Conservation (phyloP, 2,888 invertebrate genomes). For the Drosophila neonasuta region DNA sequence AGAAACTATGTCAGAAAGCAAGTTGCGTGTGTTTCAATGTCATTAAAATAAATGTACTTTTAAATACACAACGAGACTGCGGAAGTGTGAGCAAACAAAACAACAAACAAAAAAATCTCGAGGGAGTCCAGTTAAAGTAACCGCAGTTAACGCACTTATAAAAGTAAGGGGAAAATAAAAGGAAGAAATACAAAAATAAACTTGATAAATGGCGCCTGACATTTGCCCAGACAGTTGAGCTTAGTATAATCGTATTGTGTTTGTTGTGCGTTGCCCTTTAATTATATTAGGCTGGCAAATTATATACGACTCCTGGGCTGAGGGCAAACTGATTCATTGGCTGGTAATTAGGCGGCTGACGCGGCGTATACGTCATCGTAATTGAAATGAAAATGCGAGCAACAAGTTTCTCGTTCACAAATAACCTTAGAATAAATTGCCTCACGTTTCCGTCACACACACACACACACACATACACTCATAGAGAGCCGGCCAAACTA, state of each 20-base stretch:
- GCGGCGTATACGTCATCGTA: slow-evolving; percentile 70
- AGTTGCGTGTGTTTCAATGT: slow-evolving; percentile 60
- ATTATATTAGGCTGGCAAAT: slow-evolving; percentile 51
- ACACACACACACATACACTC: slow-evolving; percentile 28
- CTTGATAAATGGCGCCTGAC: slow-evolving; percentile 61
- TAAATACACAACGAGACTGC: slow-evolving; percentile 31
- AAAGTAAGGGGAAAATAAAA: background rate
- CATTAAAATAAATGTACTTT: slow-evolving; percentile 64
- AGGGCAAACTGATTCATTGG: slow-evolving; percentile 59
- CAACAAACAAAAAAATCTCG: too few species aligned
- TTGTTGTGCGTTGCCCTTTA: slow-evolving; percentile 26
- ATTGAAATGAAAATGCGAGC: slow-evolving; percentile 73
- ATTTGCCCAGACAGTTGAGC: slow-evolving; percentile 44
- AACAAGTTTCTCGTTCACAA: slow-evolving; percentile 65
- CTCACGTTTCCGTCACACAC: slow-evolving; percentile 70
- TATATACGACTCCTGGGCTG: slow-evolving; percentile 19
- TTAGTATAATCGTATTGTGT: slow-evolving; percentile 26
- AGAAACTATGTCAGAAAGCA: slow-evolving; percentile 42
- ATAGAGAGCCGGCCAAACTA: slow-evolving; percentile 49
- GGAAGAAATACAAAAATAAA: slow-evolving; percentile 13
- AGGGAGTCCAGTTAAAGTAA: background rate
- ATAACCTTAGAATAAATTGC: slow-evolving; percentile 78
- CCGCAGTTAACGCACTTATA: slow-evolving; percentile 5
- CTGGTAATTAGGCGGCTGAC: slow-evolving; percentile 56
- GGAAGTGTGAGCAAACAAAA: background rate